Percentiles rank a stretch among this genome's conserved stretches.
phyloP scores from a whole-genome alignment of 92 coral and sea anemone genomes.

The Paragorgia papillata region DNA sequence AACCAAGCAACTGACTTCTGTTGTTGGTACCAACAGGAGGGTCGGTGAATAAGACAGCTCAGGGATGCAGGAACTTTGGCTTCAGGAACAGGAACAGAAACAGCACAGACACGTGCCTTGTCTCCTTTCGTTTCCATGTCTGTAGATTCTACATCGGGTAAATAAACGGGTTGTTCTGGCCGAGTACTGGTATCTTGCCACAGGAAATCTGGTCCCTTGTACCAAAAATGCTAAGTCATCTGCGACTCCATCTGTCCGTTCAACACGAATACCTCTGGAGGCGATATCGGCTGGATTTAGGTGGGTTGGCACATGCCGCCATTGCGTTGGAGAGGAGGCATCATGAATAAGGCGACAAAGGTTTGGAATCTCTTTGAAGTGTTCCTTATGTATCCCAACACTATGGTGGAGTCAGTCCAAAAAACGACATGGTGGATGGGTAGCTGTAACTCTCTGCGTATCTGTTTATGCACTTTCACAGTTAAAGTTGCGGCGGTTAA shows the following conservation, averaged over 20 bases:
- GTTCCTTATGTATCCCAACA: constrained; percentile 36
- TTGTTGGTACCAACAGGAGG: too few relatives aligned
- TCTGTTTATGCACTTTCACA: constrained; percentile 20
- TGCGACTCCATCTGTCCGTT: too few relatives aligned
- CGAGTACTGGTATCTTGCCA: too few relatives aligned
- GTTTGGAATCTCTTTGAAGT: constrained; percentile 24
- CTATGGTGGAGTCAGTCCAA: constrained; percentile 43
- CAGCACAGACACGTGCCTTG: too few relatives aligned
- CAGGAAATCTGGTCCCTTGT: not conserved
- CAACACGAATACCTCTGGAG: constrained; percentile 10
- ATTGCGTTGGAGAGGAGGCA: constrained; percentile 38
- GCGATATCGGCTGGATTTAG: constrained; percentile 43
- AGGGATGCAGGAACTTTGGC: too few relatives aligned
- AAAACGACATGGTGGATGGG: constrained; percentile 7
- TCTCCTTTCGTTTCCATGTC: too few relatives aligned
- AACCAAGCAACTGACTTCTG: too few relatives aligned
- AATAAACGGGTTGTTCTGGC: too few relatives aligned
- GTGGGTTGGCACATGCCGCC: constrained; percentile 43
- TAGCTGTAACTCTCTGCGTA: constrained; percentile 22
- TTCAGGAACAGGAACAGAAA: too few relatives aligned
- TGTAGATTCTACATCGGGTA: too few relatives aligned
- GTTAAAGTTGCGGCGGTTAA: constrained; percentile 27
- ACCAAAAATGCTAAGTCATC: too few relatives aligned
- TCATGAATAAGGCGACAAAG: constrained; percentile 49
- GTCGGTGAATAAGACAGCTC: too few relatives aligned